Base-by-base conservation (phyloP, 2,113 vertebrate genomes). In the Callaeas wilsoni region DNA sequence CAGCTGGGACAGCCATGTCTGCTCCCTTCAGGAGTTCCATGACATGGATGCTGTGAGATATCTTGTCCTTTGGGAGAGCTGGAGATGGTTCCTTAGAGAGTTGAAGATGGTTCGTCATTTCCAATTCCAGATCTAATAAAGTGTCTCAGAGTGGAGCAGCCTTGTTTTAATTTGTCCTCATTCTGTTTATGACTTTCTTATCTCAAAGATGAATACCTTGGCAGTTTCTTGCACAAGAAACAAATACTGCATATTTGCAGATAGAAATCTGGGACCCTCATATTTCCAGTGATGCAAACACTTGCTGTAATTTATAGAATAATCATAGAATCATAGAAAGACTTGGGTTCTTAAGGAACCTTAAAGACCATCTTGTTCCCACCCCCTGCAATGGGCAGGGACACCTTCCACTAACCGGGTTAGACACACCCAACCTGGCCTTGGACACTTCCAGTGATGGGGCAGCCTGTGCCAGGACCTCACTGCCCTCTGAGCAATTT, bases 71-170 rank as follows among this genome's bases (percentile, higher is more conserved):
- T 56, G 42, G 19, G 56, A 37, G 10, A 42, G 42, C 1, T 83
- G 55, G 41, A 55, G 39, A 29, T n/a, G 32, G 21, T 57, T 64
- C 70, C n/a, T 56, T 47, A 29, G 59, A 71, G n/a, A 35, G 37
- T 2, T 59, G n/a, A 39, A 82, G 42, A 7, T 9, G 23, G 56
- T 62, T 75, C 32, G 18, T 47, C 0, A 0, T 30, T 65, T 55
- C 37, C 5, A 4, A 5, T 69, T 93, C 29, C 29, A 15, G 50
- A 86, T 23, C 19, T 67, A 26, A 8, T 53, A 71, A 71, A 89
- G 9, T 16, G 16, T 55, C 49, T 71, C 30, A 59, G 56, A 30
- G 16, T 27, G 55, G 42, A 74, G 42, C 53, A 46, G 22, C 41
- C 35, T 55, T 25, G 5, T 27, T 83, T 62, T 67, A 46, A 27